Conservation (phyloP, 2,113 vertebrate species). For the Pycnonotus jocosus region DNA sequence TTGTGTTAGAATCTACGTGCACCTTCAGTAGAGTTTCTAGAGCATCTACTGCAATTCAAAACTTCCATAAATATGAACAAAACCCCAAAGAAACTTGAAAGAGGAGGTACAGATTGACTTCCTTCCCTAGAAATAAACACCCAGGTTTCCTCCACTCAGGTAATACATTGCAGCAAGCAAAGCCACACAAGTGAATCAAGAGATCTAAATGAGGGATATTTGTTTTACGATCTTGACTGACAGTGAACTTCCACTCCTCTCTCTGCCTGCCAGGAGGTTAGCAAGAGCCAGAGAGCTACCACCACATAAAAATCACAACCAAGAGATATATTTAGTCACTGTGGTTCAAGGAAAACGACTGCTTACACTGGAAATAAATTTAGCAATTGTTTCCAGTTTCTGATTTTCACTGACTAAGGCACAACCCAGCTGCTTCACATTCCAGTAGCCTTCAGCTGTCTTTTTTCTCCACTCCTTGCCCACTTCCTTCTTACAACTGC, state of each 20-base stretch:
- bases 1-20: not conserved
- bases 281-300: slow-evolving; percentile 12
- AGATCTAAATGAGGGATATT: not conserved
- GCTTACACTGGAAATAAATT: slow-evolving; percentile 55
- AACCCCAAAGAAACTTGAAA: not conserved
- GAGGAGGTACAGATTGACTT: not conserved
- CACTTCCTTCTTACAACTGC: not conserved
- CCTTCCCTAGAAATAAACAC: not conserved
- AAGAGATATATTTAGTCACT: slow-evolving; percentile 41
- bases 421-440: slow-evolving; percentile 22
- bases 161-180: not conserved
- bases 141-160: not conserved
- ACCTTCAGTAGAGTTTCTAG: not conserved
- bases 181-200: not conserved
- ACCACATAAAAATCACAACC: slow-evolving; percentile 12
- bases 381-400: slow-evolving; percentile 52
- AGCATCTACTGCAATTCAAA: not conserved
- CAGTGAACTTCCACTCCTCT: not conserved
- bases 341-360: slow-evolving; percentile 31
- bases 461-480: not conserved
- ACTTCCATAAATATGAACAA: not conserved
- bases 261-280: not conserved
- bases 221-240: not conserved
- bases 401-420: slow-evolving; percentile 33
- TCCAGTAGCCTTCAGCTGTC: slow-evolving; percentile 45